Percentiles rank a stretch among this genome's conserved stretches.
phyloP scores from a whole-genome alignment of 1,140 invertebrate species.

The Caenorhabditis brenneri region DNA sequence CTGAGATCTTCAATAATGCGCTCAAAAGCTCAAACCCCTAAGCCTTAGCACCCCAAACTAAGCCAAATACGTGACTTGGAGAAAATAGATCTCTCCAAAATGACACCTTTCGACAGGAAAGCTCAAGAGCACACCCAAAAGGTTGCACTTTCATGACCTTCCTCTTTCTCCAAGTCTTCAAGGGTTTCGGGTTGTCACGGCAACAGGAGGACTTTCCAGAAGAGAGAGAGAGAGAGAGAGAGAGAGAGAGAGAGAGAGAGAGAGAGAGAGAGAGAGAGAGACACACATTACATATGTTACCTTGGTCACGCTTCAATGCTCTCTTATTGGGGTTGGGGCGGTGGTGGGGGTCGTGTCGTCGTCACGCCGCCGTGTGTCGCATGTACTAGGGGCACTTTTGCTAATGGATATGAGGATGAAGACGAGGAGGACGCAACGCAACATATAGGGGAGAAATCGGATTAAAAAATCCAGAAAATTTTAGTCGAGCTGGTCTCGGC shows the following conservation, averaged over 20 bases:
- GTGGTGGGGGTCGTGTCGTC: no score
- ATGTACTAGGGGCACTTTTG: conserved; percentile 21
- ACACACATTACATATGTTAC: no score
- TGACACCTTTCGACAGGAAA: no score
- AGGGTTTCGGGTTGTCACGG: neutral
- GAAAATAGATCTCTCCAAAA: no score
- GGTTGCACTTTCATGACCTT: neutral
- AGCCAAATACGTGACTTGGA: no score
- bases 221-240: neutral
- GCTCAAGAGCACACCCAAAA: no score
- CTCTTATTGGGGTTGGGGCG: conserved; percentile 28
- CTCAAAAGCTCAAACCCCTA: no score
- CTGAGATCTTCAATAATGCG: no score
- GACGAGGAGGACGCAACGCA: neutral
- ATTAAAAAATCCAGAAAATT: no score
- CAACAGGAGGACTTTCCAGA: neutral
- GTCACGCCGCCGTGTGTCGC: neutral
- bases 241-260: neutral
- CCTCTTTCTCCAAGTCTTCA: no score
- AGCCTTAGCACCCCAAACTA: no score
- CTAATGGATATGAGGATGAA: conserved; percentile 14
- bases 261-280: neutral
- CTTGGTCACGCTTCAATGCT: conserved; percentile 39
- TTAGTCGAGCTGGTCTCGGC: no score
- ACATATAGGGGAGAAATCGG: neutral